These are phyloP conservation scores for Felis chaus DNA, from an alignment of 2,113 vertebrate species.

Conservation along the genomic window DNA sequence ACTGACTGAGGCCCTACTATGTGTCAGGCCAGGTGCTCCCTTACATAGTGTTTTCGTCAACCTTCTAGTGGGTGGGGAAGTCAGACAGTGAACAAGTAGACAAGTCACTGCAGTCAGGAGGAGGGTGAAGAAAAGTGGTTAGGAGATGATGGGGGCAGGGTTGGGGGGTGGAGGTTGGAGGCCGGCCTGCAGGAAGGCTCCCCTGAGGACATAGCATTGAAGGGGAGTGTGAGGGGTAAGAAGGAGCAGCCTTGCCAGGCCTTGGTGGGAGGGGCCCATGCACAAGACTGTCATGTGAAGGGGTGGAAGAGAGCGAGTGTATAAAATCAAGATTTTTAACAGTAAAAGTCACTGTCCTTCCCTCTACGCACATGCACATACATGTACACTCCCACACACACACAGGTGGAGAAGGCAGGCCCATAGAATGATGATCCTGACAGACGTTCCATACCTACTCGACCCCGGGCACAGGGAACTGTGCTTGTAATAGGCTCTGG, in stretches of 20 bases:
- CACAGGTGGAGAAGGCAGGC: neutral
- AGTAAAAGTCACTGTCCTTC: neutral
- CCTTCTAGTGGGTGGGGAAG: neutral
- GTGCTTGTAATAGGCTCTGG: accelerated
- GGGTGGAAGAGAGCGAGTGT: neutral
- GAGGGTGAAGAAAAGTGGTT: neutral
- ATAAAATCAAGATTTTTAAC: neutral
- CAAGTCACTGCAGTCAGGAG: neutral
- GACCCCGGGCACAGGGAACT: neutral
- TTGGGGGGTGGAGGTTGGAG: no score
- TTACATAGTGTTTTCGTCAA: accelerated
- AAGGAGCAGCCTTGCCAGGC: neutral
- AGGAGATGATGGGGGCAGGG: neutral
- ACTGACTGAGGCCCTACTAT: neutral
- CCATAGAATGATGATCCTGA: no score
- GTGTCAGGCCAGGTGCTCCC: neutral
- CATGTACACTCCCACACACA: accelerated
- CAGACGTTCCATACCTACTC: no score
- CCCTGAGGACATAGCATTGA: neutral
- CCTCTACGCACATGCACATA: accelerated
- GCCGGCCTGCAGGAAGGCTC: neutral
- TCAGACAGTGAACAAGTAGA: neutral
- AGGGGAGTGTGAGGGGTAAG: neutral
- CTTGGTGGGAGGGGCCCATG: neutral
- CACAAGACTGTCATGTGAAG: neutral